Base-by-base conservation (phyloP, 1,140 invertebrate species). In the Orchesella cincta region DNA sequence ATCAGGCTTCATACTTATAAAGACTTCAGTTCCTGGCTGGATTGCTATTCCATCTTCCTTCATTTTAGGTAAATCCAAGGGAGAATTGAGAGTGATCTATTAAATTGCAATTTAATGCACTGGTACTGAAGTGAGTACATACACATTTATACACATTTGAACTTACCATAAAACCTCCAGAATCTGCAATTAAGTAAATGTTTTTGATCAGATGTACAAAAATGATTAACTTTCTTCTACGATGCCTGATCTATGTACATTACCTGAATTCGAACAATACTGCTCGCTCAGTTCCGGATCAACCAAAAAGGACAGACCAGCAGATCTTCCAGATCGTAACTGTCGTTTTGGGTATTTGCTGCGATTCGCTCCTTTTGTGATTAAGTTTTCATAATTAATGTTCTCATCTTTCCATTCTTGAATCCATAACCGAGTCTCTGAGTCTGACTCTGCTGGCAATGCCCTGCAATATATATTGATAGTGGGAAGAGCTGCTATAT, bases 21-120 rank as follows among this genome's bases (percentile, higher is more conserved):
- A 80, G 2, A 79, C 54, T 76, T 82, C 81, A 0, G 75, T 54
- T 54, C 78, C 78, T 12, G 79, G 76, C 26, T 29, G 26, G 31
- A 82, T 52, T 1, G 51, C 79, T 26, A 78, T 67, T 23, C 81
- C 81, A 57, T 77, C 77, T 35, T 82, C 81, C 28, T n/a, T 67
- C 62, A 67, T 67, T 33, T 29, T 73, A 14, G 70, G 70, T 18
- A 46, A 35, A 31, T 73, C 34, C 1, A 73, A 18, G 1, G 36
- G 62, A 46, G 20, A 8, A 46, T 46, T 8, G 39, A 46, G 39
- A 46, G 39, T 12, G 20, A 46, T 93, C 39, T n/a, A n/a, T n/a
- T n/a, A n/a, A n/a, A n/a, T n/a, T n/a, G n/a, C n/a, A n/a, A n/a
- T n/a, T n/a, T n/a, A n/a, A n/a, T n/a, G n/a, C n/a, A n/a, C n/a